These are phyloP conservation scores for Habropoda laboriosa DNA, from an alignment of 1,140 invertebrate species.

Conservation along the genomic window DNA sequence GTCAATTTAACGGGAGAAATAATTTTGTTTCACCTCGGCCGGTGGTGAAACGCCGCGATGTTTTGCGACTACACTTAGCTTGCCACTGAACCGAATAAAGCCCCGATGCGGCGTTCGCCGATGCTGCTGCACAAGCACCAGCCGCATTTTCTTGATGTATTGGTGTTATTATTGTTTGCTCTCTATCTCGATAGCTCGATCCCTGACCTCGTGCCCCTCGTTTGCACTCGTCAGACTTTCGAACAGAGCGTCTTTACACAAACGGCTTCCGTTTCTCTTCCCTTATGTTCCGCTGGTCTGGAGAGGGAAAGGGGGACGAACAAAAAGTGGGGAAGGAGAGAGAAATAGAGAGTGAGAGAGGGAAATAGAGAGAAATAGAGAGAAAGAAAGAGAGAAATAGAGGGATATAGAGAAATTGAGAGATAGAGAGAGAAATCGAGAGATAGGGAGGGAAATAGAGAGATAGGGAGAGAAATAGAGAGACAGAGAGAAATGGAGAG, in stretches of 20 bases:
- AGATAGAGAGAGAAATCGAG: no score
- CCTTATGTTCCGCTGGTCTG: background rate
- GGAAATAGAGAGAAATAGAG: no score
- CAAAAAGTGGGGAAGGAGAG: no score
- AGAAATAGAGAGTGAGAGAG: no score
- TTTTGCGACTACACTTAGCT: background rate
- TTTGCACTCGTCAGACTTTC: background rate
- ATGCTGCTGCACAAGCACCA: background rate
- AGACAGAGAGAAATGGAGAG: no score
- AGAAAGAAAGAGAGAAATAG: no score
- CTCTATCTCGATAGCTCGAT: constrained; percentile 54
- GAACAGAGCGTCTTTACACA: background rate
- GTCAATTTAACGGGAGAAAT: background rate
- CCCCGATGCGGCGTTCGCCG: constrained; percentile 10
- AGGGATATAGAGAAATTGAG: background rate
- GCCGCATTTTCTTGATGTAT: constrained; percentile 32
- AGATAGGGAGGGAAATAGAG: no score
- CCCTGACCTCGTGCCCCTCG: constrained; percentile 52
- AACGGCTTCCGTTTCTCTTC: background rate
- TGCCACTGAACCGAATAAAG: constrained; percentile 36
- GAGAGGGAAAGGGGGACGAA: no score
- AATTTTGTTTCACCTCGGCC: background rate
- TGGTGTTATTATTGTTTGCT: constrained; percentile 54
- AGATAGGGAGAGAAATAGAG: no score
- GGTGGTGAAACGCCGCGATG: background rate